Evolutionary conservation across 2,797 vertebrate genomes (phyloP).

Genomic region (Luscinia luscinia): DNA sequence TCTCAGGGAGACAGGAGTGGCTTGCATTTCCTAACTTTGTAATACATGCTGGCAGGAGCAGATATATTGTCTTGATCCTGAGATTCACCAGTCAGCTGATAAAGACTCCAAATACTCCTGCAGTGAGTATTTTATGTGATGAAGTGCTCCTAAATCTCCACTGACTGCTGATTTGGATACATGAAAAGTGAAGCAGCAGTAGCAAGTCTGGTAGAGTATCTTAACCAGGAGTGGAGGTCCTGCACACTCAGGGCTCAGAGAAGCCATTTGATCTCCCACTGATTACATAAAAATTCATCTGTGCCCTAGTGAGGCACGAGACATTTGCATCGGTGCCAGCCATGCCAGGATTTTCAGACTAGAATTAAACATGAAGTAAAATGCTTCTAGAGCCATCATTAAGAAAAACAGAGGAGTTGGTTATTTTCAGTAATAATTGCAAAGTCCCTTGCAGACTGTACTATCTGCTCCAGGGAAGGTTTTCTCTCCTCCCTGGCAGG

Average conservation of each 20-base stretch:
- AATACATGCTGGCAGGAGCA: not conserved
- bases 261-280: not conserved
- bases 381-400: not conserved
- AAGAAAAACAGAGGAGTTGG: not conserved
- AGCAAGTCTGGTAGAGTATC: not conserved
- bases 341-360: not conserved
- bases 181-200: not conserved
- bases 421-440: not conserved
- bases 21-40: not conserved
- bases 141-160: not conserved
- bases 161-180: not conserved
- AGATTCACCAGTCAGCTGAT: not conserved
- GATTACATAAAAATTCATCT: not conserved
- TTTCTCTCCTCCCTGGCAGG: conserved; percentile 16
- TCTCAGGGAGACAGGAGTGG: not conserved
- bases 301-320: not conserved
- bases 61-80: not conserved
- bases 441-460: not conserved
- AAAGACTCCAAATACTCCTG: not conserved
- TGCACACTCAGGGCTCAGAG: not conserved
- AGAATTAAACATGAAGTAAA: not conserved
- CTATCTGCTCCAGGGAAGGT: not conserved
- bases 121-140: not conserved
- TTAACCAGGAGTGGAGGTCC: not conserved
- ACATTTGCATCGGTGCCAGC: fast-evolving